phyloP scores from a whole-genome alignment of 1,140 invertebrate species.

The Lepidotrigona ventralis region DNA sequence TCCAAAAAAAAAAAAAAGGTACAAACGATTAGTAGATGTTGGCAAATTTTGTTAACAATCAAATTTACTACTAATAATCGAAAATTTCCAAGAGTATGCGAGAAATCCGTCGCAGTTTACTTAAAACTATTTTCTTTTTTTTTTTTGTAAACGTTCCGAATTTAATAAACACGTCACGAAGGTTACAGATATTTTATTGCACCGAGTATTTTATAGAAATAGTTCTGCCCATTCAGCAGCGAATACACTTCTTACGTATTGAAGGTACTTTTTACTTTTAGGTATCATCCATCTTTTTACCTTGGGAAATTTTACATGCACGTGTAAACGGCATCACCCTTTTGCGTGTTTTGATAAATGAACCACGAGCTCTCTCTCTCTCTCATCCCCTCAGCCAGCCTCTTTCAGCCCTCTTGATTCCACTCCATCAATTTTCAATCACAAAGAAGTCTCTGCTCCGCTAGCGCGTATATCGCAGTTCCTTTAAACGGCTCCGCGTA shows the following conservation, averaged over 20 bases:
- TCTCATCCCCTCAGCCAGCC: conserved; percentile 57
- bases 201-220: no score
- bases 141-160: accelerated
- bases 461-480: conserved; percentile 53
- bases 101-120: neutral
- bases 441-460: conserved; percentile 68
- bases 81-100: neutral
- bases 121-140: neutral
- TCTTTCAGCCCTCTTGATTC: conserved; percentile 68
- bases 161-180: neutral
- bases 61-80: no score
- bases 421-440: conserved; percentile 79
- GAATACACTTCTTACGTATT: neutral
- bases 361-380: conserved; percentile 59
- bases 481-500: conserved; percentile 51
- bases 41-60: no score
- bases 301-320: conserved; percentile 45
- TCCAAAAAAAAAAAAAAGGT: no score
- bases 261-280: neutral
- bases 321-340: conserved; percentile 58
- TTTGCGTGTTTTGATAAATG: conserved; percentile 73
- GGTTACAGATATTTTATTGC: neutral
- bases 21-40: no score
- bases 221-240: no score
- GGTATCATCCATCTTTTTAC: conserved; percentile 25